These are phyloP conservation scores for Elanoides forficatus DNA, from an alignment of 2,113 vertebrate genomes.

Conservation along the genomic window DNA sequence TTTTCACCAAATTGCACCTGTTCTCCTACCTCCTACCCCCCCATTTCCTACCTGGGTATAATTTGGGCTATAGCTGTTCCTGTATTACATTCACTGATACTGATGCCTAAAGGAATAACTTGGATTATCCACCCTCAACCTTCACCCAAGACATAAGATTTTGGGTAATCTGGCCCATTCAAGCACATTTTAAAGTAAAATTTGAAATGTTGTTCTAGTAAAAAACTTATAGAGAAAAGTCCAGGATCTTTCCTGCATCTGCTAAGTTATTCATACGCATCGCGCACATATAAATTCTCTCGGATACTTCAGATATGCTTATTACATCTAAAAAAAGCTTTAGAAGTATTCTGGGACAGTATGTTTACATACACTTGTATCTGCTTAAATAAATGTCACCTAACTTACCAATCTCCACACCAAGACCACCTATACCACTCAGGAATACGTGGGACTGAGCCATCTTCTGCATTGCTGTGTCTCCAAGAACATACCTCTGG, in stretches of 20 bases:
- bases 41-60: neutral
- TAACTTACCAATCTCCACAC: slow-evolving; percentile 91
- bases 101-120: neutral
- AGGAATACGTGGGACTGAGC: slow-evolving; percentile 93
- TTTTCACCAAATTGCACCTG: neutral
- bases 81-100: neutral
- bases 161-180: neutral
- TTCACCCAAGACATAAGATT: neutral
- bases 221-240: neutral
- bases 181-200: neutral
- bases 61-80: neutral
- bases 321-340: neutral
- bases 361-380: neutral
- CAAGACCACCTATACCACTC: slow-evolving; percentile 91
- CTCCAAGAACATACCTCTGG: slow-evolving; percentile 96
- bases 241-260: neutral
- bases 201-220: neutral
- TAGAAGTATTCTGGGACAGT: neutral
- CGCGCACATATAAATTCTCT: neutral
- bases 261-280: neutral
- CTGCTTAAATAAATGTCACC: neutral
- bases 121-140: neutral
- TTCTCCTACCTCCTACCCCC: neutral
- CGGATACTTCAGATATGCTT: neutral
- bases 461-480: slow-evolving; percentile 98